Evolutionary conservation across 1,140 invertebrate genomes (phyloP).

Genomic region (Coelopa frigida): DNA sequence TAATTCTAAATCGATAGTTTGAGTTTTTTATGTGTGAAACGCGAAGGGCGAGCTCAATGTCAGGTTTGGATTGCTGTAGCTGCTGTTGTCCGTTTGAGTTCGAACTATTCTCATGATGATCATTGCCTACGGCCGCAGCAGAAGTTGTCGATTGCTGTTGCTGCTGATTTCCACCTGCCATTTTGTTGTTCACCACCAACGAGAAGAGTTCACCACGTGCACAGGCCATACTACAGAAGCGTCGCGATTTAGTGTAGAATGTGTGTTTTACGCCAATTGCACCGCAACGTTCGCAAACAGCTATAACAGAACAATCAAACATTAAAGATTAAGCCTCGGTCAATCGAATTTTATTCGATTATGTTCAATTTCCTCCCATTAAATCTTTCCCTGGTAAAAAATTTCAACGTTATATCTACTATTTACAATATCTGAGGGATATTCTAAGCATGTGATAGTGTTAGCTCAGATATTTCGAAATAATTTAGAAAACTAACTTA

Average conservation of each 20-base stretch:
- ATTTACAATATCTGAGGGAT: not conserved
- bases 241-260: conserved; percentile 78
- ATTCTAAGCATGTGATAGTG: too few species aligned
- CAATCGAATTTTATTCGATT: too few species aligned
- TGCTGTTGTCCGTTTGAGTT: conserved; percentile 10
- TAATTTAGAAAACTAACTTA: conserved; percentile 9
- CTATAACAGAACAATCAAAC: too few species aligned
- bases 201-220: conserved; percentile 52
- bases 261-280: conserved; percentile 83
- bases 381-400: not conserved
- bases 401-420: not conserved
- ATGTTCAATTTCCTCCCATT: not conserved
- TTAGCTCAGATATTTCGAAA: too few species aligned
- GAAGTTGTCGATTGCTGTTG: conserved; percentile 19
- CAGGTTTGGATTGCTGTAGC: conserved; percentile 23
- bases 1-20: conserved; percentile 43
- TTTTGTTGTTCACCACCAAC: conserved; percentile 41
- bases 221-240: conserved; percentile 71
- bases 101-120: conserved; percentile 18
- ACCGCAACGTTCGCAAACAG: conserved; percentile 82
- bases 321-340: too few species aligned
- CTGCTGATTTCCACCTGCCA: conserved; percentile 13
- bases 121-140: conserved; percentile 12
- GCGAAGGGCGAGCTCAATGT: conserved; percentile 36
- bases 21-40: conserved; percentile 40